Conservation (phyloP, 2,113 vertebrate genomes). For the Galeopterus variegatus region DNA sequence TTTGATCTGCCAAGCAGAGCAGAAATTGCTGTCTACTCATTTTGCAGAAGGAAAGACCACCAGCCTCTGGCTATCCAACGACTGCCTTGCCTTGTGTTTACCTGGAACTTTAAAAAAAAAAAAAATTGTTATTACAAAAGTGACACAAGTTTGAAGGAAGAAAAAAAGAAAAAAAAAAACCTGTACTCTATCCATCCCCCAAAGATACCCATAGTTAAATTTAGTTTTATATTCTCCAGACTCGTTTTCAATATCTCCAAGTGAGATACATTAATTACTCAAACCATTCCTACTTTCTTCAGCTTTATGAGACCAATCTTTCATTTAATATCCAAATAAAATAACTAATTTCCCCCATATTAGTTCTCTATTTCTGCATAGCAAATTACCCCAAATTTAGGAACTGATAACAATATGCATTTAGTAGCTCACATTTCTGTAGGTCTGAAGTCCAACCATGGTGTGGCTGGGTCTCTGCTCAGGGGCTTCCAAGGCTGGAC, state of each 20-base stretch:
- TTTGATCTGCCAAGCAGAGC: not conserved
- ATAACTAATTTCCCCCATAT: not conserved
- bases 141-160: constrained; percentile 8
- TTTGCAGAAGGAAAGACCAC: not conserved
- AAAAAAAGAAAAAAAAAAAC: constrained; percentile 2
- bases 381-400: not conserved
- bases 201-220: not conserved
- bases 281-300: not conserved
- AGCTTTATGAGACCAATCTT: not conserved
- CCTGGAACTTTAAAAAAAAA: not conserved
- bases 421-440: not conserved
- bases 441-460: not conserved
- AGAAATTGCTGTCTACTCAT: not conserved
- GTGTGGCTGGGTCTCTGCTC: not conserved
- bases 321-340: not conserved
- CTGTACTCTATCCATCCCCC: not conserved
- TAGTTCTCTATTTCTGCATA: not conserved
- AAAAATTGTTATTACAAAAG: not conserved
- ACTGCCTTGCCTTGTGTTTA: constrained; percentile 11
- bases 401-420: not conserved
- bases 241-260: not conserved
- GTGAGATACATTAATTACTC: not conserved
- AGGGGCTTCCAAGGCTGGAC: not conserved
- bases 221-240: not conserved
- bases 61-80: not conserved